Evolutionary conservation across 2,888 invertebrate species (phyloP), one percentile per base, ranked within the genome.

Genomic region (Lochmaea capreae): DNA sequence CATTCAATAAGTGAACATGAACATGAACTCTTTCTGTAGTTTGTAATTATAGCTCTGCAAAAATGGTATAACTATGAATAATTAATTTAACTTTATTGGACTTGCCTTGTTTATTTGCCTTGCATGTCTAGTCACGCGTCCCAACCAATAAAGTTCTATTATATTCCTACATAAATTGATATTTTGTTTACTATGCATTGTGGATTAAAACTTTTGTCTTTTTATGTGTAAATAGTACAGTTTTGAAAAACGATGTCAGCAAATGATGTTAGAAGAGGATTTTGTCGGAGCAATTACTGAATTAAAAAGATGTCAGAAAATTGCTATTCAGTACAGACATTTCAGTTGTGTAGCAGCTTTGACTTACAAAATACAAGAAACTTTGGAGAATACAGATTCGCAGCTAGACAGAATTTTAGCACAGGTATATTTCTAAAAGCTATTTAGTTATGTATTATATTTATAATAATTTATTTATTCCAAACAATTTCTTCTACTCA

Each of bases 281-380:
- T 98, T 95, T 86, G 94, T 94, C 18, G 94, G 94, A 62, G 97
- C 97, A 0, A 97, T 98, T 73, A 93, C 94, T n/a, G 88, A 98
- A 39, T 91, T 98, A 70, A 87, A 97, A 46, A 95, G 95, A 85
- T 97, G 97, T 83, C 94, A 95, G 83, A 93, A 93, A 83, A 95
- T 94, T 0, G 97, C 97, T 0, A 90, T 91, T 0, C 93, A 92
- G 57, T 96, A 96, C 83, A 93, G 93, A 81, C 95, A 98, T 84
- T 98, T 95, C 83, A 92, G 92, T n/a, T 97, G 98, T 83, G 96
- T 98, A 58, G 93, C 95, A 59, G 96, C 97, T 75, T 87, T 98
- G 49, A 93, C 93, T 14, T 92, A 93, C 14, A 94, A 97, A 83
- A 88, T 98, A 0, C 96, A 97, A 85, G 97, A 98, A 84, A 97